phyloP scores from a whole-genome alignment of 2,888 invertebrate genomes.

The Augiades crinisus region DNA sequence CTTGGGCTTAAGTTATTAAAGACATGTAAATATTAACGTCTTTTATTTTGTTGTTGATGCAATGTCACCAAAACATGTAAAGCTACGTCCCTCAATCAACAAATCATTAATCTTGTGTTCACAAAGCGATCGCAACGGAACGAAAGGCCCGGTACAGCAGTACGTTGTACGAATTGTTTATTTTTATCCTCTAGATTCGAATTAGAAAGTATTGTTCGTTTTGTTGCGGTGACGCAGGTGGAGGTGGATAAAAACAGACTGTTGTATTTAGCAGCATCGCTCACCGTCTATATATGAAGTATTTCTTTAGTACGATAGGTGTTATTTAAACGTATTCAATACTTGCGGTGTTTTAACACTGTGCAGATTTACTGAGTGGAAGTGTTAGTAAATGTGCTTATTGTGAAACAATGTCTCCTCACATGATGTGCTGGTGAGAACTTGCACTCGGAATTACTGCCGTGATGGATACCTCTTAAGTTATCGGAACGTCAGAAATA shows the following conservation, averaged over 20 bases:
- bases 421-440: too few species aligned
- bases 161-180: conserved; percentile 3
- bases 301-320: background rate
- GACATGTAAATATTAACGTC: too few species aligned
- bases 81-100: background rate
- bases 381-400: too few species aligned
- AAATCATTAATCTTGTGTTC: background rate
- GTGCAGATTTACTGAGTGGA: too few species aligned
- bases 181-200: conserved; percentile 7
- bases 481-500: too few species aligned
- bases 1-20: too few species aligned
- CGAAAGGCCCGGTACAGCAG: background rate
- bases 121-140: background rate
- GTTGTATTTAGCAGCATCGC: background rate
- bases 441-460: too few species aligned
- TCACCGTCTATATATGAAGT: background rate
- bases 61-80: background rate
- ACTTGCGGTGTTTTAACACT: too few species aligned
- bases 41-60: background rate
- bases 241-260: conserved; percentile 11
- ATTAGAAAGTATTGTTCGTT: conserved; percentile 21
- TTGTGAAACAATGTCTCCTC: too few species aligned
- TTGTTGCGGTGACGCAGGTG: conserved; percentile 9
- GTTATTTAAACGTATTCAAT: too few species aligned
- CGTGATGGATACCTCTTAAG: too few species aligned